Evolutionary conservation across 2,888 invertebrate genomes (phyloP), one percentile per base, ranked within the genome.

Genomic region (Tineola bisselliella): DNA sequence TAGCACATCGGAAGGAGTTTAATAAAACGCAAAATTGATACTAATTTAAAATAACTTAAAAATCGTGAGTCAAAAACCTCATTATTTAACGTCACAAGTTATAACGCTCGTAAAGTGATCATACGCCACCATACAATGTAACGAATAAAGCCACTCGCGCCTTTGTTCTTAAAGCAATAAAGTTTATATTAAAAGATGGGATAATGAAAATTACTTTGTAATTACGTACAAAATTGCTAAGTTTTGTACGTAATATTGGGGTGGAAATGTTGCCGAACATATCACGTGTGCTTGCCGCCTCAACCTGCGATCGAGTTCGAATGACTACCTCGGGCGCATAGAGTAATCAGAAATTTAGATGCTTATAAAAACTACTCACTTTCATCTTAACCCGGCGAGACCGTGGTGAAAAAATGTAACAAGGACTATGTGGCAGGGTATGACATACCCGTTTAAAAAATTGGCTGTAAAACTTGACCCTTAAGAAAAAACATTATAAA

Each of bases 151-250:
- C 38, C 1, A 12, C 38, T 12, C 38, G n/a, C 10, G 10, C 10
- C 38, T 12, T 38, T 48, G 11, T 48, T 13, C 8, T 15, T 48
- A 18, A 18, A 48, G 48, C 13, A 3, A 38, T 38, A 38, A 48
- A 15, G 48, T 48, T 48, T 48, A 48, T 13, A 13, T 48, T 15
- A 74, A 73, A 73, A 73, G 71, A 68, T 68, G 71, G 75, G n/a
- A n/a, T n/a, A n/a, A n/a, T n/a, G n/a, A n/a, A n/a, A 74, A 77
- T 73, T 70, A 73, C 76, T 71, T 70, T 71, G 75, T 74, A 81
- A 84, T 83, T 83, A 81, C 73, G 67, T 71, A 71, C 75, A 69
- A 77, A 81, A 81, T 81, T 79, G 77, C 76, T 65, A 75, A 71
- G 72, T 72, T 25, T 38, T 38, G 38, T 38, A 10, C 3, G 38